Evolutionary conservation across 2,113 vertebrate genomes (phyloP), one percentile per base, ranked within the genome.

Genomic region (Sceloporus tristichus): DNA sequence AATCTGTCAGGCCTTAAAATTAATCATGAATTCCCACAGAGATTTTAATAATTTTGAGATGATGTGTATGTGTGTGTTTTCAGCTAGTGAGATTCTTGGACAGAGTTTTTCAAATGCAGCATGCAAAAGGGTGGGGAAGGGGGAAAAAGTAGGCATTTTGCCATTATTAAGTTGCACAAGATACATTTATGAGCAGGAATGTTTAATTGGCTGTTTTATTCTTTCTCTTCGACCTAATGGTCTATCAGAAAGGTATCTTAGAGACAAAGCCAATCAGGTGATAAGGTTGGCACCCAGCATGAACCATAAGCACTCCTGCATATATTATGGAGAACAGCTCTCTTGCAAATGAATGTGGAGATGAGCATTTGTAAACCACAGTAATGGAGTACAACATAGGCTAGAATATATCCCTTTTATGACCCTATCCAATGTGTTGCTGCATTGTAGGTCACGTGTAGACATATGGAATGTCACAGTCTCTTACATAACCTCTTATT

Each of bases 21-120:
- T 97, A 97, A 97, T 97, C 97, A 97, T 97, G 97, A 97, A 97
- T 97, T 97, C 97, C 97, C 97, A 97, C 97, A 97, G 97, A 97
- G 97, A 97, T 97, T 97, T 97, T 97, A 97, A 97, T 97, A 97
- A 97, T 97, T 97, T 97, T 97, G 96, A 97, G 94, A 97, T 97
- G 96, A 97, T 97, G 89, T 68, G 85, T 78, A 65, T 86, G 62
- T 68, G 42, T 85, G 65, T 53, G 40, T 53, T 95, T 94, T 89
- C 87, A 95, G 94, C 96, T 87, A 96, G 94, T 96, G 95, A 97
- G 97, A 96, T 97, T 97, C 96, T 97, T 96, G 96, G 97, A 97
- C 96, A 96, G 96, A 95, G 93, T 96, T 97, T 95, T 96, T 94
- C 93, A 97, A 96, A 97, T 95, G 94, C 92, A 93, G 93, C 88